phyloP scores from a whole-genome alignment of 2,888 invertebrate genomes.

The Oasisia sp. region DNA sequence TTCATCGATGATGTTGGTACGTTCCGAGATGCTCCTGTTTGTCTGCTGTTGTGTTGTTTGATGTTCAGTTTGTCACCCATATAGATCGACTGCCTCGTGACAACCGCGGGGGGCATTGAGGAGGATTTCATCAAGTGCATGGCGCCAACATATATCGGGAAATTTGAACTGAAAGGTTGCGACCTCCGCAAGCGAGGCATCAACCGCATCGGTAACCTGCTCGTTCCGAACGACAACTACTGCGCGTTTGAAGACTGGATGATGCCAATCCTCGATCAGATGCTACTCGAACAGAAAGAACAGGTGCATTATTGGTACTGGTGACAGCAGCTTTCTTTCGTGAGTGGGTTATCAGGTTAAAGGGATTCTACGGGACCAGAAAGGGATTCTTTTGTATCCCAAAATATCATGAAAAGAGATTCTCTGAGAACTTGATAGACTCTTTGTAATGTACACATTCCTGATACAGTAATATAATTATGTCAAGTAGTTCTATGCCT shows the following conservation, averaged over 20 bases:
- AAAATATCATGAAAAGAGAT: too few relatives aligned
- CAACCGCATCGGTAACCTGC: slow-evolving; percentile 90
- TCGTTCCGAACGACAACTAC: slow-evolving; percentile 98
- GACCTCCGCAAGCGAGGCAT: slow-evolving; percentile 84
- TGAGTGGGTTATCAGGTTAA: neutral
- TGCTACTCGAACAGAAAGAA: slow-evolving; percentile 86
- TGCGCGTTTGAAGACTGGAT: slow-evolving; percentile 98
- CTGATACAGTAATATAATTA: too few relatives aligned
- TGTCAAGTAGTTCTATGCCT: too few relatives aligned
- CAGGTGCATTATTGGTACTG: slow-evolving; percentile 64
- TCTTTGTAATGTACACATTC: too few relatives aligned
- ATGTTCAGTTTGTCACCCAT: neutral
- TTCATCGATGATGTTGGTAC: too few relatives aligned
- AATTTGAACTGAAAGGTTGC: slow-evolving; percentile 84
- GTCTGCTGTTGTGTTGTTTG: neutral
- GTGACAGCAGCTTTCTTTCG: neutral
- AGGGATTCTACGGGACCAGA: neutral
- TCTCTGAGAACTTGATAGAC: too few relatives aligned
- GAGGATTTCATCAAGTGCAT: slow-evolving; percentile 99
- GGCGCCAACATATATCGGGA: slow-evolving; percentile 92
- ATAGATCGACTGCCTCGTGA: slow-evolving; percentile 93
- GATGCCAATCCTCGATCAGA: slow-evolving; percentile 89
- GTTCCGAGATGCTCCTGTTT: neutral
- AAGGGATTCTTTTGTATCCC: too few relatives aligned
- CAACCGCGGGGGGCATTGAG: slow-evolving; percentile 97